Conservation (phyloP, 1,140 invertebrate species). For the Ips typographus region DNA sequence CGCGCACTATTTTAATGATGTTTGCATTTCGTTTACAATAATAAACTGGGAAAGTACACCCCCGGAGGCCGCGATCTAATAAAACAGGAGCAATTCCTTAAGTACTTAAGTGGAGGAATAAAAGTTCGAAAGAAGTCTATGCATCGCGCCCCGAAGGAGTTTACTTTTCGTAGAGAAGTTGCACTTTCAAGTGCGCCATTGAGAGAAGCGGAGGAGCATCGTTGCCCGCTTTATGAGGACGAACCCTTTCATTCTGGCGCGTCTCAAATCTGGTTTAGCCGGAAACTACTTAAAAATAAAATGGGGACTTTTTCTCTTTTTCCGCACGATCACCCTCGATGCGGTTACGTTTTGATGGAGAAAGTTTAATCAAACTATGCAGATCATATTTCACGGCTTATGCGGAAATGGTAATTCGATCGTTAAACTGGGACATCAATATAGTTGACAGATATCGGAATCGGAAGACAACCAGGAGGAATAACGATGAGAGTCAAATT, state of each 20-base stretch:
- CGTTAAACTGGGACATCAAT: too few relatives aligned
- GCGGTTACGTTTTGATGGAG: too few relatives aligned
- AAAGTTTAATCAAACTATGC: too few relatives aligned
- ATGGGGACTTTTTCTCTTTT: too few relatives aligned
- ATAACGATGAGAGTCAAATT: too few relatives aligned
- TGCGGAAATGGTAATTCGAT: too few relatives aligned
- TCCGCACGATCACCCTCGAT: too few relatives aligned
- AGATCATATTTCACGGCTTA: too few relatives aligned
- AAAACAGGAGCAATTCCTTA: slow-evolving; percentile 6
- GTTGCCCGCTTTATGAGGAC: slow-evolving; percentile 14
- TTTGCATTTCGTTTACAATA: too few relatives aligned
- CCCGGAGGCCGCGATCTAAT: slow-evolving; percentile 1
- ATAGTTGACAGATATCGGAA: too few relatives aligned
- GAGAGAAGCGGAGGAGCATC: slow-evolving; percentile 4
- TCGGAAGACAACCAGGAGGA: too few relatives aligned
- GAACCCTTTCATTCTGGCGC: slow-evolving; percentile 12
- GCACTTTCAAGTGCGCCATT: slow-evolving; percentile 10
- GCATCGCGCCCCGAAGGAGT: slow-evolving; percentile 4
- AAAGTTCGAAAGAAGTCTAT: slow-evolving; percentile 13
- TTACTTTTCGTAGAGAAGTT: slow-evolving; percentile 4
- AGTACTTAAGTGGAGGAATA: slow-evolving; percentile 5
- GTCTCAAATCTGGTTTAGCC: slow-evolving; percentile 10
- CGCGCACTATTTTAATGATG: too few relatives aligned
- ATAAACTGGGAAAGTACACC: neutral
- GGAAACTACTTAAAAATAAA: slow-evolving; percentile 11